phyloP scores from a whole-genome alignment of 2,888 invertebrate genomes.

The Gonocerus acuteangulatus region DNA sequence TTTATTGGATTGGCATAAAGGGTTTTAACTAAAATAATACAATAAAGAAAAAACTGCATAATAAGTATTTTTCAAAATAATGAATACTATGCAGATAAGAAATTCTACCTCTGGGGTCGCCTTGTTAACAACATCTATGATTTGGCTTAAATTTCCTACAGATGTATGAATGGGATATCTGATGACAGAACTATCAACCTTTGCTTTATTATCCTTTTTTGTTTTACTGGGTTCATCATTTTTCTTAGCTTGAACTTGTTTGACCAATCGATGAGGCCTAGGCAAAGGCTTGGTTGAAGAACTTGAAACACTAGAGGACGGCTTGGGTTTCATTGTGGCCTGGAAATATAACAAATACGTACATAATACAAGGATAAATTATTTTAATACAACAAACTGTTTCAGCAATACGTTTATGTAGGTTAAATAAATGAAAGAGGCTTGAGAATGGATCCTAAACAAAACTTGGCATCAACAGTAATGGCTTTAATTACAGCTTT shows the following conservation, averaged over 20 bases:
- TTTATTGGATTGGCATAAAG: too few species aligned
- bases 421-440: too few species aligned
- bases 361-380: not conserved
- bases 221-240: slow-evolving; percentile 4
- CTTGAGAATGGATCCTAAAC: too few species aligned
- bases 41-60: not conserved
- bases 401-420: too few species aligned
- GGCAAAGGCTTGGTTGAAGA: not conserved
- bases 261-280: slow-evolving; percentile 14
- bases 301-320: not conserved
- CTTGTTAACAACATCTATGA: slow-evolving; percentile 47
- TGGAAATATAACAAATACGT: not conserved
- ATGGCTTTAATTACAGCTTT: too few species aligned
- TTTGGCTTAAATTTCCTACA: slow-evolving; percentile 61
- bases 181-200: slow-evolving; percentile 45
- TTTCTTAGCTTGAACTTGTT: not conserved
- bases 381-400: too few species aligned
- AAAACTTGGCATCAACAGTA: too few species aligned
- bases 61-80: too few species aligned
- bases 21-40: too few species aligned
- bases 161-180: slow-evolving; percentile 60
- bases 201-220: slow-evolving; percentile 1
- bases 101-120: slow-evolving; percentile 38
- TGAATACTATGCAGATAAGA: not conserved
- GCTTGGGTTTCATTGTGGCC: slow-evolving; percentile 10